phyloP scores from a whole-genome alignment of 2,888 invertebrate genomes.

The Cotesia congregata region DNA sequence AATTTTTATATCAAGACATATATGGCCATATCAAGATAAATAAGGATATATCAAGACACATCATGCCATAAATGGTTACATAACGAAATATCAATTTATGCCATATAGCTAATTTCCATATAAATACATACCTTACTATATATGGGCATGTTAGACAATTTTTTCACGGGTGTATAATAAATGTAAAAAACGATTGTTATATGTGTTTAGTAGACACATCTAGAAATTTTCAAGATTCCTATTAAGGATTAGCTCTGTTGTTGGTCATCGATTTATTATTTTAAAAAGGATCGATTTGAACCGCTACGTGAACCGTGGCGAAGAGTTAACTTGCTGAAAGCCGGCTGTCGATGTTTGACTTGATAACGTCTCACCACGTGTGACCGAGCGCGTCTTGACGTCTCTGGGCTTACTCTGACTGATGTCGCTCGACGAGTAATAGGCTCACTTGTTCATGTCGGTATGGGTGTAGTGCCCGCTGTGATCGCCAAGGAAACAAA shows the following conservation, averaged over 20 bases:
- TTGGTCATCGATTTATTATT: conserved; percentile 40
- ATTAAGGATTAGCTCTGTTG: conserved; percentile 23
- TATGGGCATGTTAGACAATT: too few species aligned
- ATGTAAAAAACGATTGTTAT: conserved; percentile 1
- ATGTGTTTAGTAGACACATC: too few species aligned
- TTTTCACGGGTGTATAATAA: too few species aligned
- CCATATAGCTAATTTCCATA: too few species aligned
- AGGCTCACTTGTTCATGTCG: not conserved
- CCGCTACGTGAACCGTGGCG: not conserved
- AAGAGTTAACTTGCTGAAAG: conserved; percentile 58
- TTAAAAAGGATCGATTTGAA: not conserved
- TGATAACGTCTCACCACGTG: conserved; percentile 67
- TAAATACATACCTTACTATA: too few species aligned
- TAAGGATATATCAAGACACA: too few species aligned
- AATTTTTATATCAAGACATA: too few species aligned
- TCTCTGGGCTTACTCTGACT: conserved; percentile 50
- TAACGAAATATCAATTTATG: too few species aligned
- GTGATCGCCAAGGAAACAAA: not conserved
- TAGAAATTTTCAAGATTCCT: too few species aligned
- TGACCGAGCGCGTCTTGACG: conserved; percentile 56
- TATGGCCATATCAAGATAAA: too few species aligned
- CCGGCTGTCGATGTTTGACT: conserved; percentile 66
- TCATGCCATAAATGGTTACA: too few species aligned
- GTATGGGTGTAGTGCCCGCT: not conserved
- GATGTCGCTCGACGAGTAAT: conserved; percentile 54